phyloP scores from a whole-genome alignment of 2,888 invertebrate genomes.

The Troglohyphantes excavatus region DNA sequence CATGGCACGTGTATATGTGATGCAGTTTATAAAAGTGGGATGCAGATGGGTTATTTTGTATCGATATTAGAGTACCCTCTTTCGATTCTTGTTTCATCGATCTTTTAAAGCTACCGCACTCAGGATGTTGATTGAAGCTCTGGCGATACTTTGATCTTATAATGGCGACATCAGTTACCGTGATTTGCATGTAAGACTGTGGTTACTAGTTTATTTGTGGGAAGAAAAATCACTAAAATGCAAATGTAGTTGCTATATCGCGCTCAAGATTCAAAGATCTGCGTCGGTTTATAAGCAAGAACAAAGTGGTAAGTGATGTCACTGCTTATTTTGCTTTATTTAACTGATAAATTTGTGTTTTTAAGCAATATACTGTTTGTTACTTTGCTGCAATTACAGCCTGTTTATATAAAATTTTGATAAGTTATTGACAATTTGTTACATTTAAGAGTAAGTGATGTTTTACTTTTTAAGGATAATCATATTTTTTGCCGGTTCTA shows the following conservation, averaged over 20 bases:
- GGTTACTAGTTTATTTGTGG: constrained; percentile 7
- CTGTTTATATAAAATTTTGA: too few species aligned
- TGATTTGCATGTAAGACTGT: constrained; percentile 18
- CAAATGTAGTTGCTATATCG: neutral
- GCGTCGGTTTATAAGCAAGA: neutral
- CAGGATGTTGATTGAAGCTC: constrained; percentile 20
- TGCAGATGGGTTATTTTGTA: neutral
- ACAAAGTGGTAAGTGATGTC: constrained; percentile 23
- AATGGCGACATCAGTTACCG: constrained; percentile 50
- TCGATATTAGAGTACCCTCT: neutral
- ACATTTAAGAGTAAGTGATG: too few species aligned
- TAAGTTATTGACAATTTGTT: too few species aligned
- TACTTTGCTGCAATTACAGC: too few species aligned
- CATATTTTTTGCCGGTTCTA: too few species aligned
- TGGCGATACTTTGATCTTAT: constrained; percentile 30
- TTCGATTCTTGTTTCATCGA: neutral
- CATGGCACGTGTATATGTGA: neutral
- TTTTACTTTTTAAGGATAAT: too few species aligned
- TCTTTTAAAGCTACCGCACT: neutral
- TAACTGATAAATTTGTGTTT: neutral
- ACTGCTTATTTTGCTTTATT: neutral
- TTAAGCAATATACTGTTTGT: neutral
- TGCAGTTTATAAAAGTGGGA: neutral
- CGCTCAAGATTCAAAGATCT: neutral
- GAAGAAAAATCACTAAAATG: neutral